Evolutionary conservation across 2,888 invertebrate genomes (phyloP).

Genomic region (Empis livida): DNA sequence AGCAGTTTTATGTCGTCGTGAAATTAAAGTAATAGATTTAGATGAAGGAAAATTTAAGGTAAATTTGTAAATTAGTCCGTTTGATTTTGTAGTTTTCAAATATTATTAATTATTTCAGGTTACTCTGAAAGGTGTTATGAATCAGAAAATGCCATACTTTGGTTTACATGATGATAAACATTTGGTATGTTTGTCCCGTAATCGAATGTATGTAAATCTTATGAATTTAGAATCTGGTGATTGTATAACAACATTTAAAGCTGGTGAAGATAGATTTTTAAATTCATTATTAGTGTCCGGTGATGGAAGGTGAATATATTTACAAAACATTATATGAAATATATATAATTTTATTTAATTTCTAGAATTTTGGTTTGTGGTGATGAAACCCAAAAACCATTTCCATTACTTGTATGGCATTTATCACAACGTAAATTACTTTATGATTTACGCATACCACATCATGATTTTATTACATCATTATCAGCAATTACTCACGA

Average conservation of each 20-base stretch:
- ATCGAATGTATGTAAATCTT: constrained; percentile 80
- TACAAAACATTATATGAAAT: constrained; percentile 1
- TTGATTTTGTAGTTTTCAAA: constrained; percentile 21
- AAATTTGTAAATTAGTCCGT: constrained; percentile 1
- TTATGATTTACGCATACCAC: constrained; percentile 76
- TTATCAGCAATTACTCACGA: constrained; percentile 76
- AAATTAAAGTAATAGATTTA: constrained; percentile 66
- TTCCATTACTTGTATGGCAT: constrained; percentile 82
- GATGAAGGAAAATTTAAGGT: constrained; percentile 49
- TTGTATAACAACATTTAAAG: constrained; percentile 64
- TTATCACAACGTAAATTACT: constrained; percentile 68
- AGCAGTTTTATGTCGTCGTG: constrained; percentile 68
- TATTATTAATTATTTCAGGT: constrained; percentile 37
- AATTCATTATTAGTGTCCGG: constrained; percentile 78
- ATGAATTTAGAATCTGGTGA: constrained; percentile 68
- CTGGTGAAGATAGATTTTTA: constrained; percentile 79
- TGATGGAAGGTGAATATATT: constrained; percentile 57
- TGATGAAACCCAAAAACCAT: constrained; percentile 85
- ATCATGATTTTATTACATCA: constrained; percentile 76
- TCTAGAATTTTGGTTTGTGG: constrained; percentile 71
- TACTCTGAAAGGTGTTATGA: constrained; percentile 75
- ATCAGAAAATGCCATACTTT: constrained; percentile 85
- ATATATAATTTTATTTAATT: neutral
- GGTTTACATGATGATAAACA: constrained; percentile 70
- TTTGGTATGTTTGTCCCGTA: constrained; percentile 64